Conservation (phyloP, 2,888 invertebrate species). For the Linnaemya tessellans region DNA sequence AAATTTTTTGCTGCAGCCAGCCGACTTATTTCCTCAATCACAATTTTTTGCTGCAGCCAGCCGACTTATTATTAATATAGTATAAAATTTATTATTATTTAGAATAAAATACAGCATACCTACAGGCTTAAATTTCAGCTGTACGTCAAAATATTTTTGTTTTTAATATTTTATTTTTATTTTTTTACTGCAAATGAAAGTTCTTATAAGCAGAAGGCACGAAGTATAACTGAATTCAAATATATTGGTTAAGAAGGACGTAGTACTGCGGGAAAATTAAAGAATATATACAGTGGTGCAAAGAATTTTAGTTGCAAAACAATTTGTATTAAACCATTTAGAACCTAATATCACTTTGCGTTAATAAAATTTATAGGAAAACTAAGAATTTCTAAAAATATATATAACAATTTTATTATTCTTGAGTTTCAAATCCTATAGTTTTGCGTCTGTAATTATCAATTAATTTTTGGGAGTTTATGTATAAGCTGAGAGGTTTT, state of each 20-base stretch:
- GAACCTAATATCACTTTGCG: too few relatives aligned
- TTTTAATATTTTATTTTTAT: not conserved
- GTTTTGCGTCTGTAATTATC: too few relatives aligned
- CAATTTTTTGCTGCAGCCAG: not conserved
- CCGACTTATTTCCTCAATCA: too few relatives aligned
- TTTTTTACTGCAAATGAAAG: conserved; percentile 25
- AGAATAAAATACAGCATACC: conserved; percentile 23
- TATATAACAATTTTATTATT: too few relatives aligned
- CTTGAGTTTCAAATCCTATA: too few relatives aligned
- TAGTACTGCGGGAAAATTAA: conserved; percentile 21
- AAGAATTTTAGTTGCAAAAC: not conserved
- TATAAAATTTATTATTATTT: not conserved
- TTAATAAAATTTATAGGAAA: too few relatives aligned
- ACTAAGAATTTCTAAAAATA: too few relatives aligned
- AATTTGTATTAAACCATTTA: not conserved
- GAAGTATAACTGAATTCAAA: conserved; percentile 63
- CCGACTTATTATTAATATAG: not conserved
- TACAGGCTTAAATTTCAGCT: not conserved
- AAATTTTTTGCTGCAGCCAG: not conserved
- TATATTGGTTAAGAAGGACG: conserved; percentile 18
- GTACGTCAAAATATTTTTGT: not conserved
- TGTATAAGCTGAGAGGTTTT: too few relatives aligned
- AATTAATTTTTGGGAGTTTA: too few relatives aligned
- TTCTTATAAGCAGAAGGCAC: conserved; percentile 64
- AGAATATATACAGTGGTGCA: conserved; percentile 14